Evolutionary conservation across 2,113 vertebrate genomes (phyloP).

Genomic region (Aspiorhynchus laticeps): DNA sequence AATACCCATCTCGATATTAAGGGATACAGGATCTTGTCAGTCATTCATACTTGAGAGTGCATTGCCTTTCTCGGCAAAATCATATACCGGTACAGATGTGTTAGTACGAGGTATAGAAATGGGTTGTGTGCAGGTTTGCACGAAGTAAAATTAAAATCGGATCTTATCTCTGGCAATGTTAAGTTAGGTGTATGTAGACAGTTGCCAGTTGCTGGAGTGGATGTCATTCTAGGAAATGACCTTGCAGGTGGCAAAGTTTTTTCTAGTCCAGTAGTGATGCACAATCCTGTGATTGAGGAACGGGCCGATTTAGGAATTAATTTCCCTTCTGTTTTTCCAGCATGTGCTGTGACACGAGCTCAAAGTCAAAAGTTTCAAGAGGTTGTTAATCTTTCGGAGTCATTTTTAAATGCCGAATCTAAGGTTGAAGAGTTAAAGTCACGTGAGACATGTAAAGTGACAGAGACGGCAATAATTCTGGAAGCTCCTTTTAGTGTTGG

Average conservation of each 20-base stretch:
- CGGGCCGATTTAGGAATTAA: neutral
- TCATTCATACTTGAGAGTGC: neutral
- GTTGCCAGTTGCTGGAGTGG: neutral
- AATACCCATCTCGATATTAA: rapidly evolving
- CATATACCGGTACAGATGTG: neutral
- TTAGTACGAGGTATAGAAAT: neutral
- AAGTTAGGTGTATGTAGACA: neutral
- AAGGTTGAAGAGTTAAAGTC: neutral
- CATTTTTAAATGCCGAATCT: neutral
- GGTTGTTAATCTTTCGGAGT: neutral
- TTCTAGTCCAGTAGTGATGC: neutral
- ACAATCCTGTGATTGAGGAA: neutral
- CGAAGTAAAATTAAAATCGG: neutral
- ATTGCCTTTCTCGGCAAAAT: neutral
- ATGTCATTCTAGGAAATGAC: neutral
- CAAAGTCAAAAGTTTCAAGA: neutral
- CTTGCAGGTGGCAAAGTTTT: neutral
- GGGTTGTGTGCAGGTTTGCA: neutral
- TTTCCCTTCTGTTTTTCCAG: neutral
- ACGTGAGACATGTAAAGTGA: neutral
- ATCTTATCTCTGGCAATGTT: neutral
- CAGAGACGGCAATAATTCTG: neutral
- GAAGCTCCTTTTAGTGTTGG: neutral
- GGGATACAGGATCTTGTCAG: neutral
- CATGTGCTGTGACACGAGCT: neutral